Conservation (phyloP, 2,113 vertebrate genomes). For the Electrona antarctica region DNA sequence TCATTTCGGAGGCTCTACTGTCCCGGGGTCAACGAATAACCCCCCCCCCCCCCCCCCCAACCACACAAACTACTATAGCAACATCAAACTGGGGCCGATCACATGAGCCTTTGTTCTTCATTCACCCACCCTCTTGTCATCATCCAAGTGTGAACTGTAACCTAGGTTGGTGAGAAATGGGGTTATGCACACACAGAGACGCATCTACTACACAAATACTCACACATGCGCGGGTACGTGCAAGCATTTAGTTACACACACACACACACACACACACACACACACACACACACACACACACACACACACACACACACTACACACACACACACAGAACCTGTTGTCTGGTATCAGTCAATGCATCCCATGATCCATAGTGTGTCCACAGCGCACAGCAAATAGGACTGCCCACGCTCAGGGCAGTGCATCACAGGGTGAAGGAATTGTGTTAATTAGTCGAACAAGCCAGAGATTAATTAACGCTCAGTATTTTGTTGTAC, state of each 20-base stretch:
- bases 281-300: neutral
- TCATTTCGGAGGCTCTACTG: no score
- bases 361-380: no score
- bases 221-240: neutral
- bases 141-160: constrained; percentile 32
- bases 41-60: no score
- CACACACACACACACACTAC: constrained; percentile 2
- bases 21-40: no score
- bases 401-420: neutral
- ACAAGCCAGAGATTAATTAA: constrained; percentile 2
- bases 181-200: constrained; percentile 1
- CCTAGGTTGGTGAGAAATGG: constrained; percentile 28
- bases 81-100: constrained; percentile 11
- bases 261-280: neutral
- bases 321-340: neutral
- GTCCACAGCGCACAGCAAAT: no score
- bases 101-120: constrained; percentile 54
- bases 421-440: constrained; percentile 3
- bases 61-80: neutral
- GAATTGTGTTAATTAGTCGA: constrained; percentile 64
- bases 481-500: neutral
- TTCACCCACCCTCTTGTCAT: constrained; percentile 16
- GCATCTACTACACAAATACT: neutral
- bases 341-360: no score
- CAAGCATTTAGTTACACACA: neutral